A percentile compares a stretch with the other conserved stretches of the same genome.
Evolutionary conservation across 2,113 vertebrate species (phyloP).

Genomic region (Silurus asotus): DNA sequence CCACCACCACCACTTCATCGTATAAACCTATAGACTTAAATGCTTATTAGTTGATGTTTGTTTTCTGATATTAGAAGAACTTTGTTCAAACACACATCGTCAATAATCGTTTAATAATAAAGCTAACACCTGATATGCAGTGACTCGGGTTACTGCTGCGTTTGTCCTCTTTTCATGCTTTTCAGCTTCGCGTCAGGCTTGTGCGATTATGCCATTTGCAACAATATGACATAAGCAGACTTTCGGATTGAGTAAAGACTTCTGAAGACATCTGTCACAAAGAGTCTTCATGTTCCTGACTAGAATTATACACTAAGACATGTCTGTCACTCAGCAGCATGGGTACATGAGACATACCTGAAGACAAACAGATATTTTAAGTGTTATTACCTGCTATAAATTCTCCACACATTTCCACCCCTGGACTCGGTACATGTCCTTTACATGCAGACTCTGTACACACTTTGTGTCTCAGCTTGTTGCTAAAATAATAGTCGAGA

Average conservation of each 20-base stretch:
- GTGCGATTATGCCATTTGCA: neutral
- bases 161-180: neutral
- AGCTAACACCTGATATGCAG: neutral
- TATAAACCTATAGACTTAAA: too few species aligned
- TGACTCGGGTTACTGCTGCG: neutral
- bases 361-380: neutral
- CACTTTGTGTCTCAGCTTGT: neutral
- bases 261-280: neutral
- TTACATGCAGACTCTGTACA: neutral
- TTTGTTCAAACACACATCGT: neutral
- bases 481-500: conserved; percentile 5
- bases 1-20: conserved; percentile 18
- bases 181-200: neutral
- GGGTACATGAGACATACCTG: neutral
- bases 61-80: neutral
- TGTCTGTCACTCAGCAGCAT: neutral
- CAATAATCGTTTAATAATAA: neutral
- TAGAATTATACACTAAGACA: neutral
- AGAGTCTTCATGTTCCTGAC: neutral
- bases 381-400: neutral
- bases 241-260: neutral
- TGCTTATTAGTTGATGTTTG: too few species aligned
- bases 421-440: neutral
- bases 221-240: neutral
- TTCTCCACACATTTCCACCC: neutral